These are phyloP conservation scores for Colossoma macropomum DNA, from an alignment of 2,113 vertebrate genomes.

Conservation along the genomic window DNA sequence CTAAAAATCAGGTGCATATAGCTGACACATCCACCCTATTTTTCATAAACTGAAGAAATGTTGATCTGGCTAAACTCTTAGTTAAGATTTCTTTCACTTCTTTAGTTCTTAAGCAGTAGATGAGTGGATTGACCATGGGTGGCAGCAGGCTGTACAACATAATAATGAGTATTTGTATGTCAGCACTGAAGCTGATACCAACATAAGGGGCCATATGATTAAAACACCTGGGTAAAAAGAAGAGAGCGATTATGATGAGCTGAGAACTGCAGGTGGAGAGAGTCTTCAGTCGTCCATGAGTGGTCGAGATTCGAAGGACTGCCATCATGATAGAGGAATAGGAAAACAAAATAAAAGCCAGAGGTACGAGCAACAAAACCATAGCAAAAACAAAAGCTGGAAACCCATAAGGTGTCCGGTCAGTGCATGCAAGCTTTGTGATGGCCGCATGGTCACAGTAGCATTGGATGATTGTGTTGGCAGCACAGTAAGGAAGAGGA, in stretches of 20 bases:
- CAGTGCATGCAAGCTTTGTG: conserved; percentile 64
- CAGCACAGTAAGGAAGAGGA: conserved; percentile 69
- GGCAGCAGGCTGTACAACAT: conserved; percentile 69
- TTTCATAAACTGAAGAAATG: background rate
- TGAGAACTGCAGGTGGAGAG: conserved; percentile 73
- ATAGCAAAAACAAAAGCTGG: conserved; percentile 62
- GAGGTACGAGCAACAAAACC: conserved; percentile 55
- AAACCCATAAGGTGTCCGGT: conserved; percentile 49
- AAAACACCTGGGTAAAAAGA: conserved; percentile 68
- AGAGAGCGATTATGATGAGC: conserved; percentile 68
- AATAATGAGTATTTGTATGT: conserved; percentile 61
- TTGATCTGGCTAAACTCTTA: conserved; percentile 37
- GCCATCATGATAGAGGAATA: conserved; percentile 64
- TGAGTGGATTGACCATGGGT: conserved; percentile 70
- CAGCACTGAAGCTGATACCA: conserved; percentile 56
- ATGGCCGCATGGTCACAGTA: conserved; percentile 71
- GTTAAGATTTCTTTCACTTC: conserved; percentile 65
- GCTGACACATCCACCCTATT: conserved; percentile 43
- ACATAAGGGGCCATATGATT: conserved; percentile 65
- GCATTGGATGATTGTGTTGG: conserved; percentile 67
- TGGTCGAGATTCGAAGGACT: conserved; percentile 54
- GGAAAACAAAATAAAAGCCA: conserved; percentile 69
- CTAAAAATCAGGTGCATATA: conserved; percentile 30
- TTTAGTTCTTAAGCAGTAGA: conserved; percentile 69
- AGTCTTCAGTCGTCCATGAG: conserved; percentile 59